Conservation (phyloP, 1,140 invertebrate genomes). For the Ips nitidus region DNA sequence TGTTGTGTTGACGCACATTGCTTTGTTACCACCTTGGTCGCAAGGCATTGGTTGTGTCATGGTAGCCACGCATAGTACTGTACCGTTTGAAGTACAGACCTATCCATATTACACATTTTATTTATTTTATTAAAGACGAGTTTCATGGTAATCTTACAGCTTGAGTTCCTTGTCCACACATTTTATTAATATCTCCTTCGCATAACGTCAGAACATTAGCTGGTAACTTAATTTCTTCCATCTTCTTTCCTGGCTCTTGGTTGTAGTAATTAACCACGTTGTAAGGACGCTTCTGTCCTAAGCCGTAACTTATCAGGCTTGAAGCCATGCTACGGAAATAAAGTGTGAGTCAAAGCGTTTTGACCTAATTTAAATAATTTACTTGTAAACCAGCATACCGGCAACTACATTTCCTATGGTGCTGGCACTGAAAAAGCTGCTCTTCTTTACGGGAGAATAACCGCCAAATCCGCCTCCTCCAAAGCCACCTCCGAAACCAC, state of each 20-base stretch:
- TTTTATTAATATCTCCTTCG: constrained; percentile 38
- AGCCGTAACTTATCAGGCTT: constrained; percentile 32
- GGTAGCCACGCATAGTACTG: constrained; percentile 38
- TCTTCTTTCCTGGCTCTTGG: constrained; percentile 31
- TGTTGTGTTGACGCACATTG: constrained; percentile 41
- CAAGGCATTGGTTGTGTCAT: constrained; percentile 36
- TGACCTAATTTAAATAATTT: constrained; percentile 8
- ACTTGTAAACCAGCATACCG: constrained; percentile 41
- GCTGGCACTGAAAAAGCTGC: constrained; percentile 41
- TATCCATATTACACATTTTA: background rate
- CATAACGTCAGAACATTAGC: constrained; percentile 41
- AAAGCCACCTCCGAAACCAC: constrained; percentile 17
- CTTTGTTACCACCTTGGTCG: constrained; percentile 31
- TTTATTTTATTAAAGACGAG: background rate
- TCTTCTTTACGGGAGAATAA: constrained; percentile 28
- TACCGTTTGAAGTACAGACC: constrained; percentile 40
- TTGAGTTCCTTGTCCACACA: constrained; percentile 38
- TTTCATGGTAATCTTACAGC: constrained; percentile 13
- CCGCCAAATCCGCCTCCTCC: constrained; percentile 32
- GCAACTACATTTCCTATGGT: constrained; percentile 40
- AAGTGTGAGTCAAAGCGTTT: background rate
- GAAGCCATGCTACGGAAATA: constrained; percentile 34
- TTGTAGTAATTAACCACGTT: constrained; percentile 44
- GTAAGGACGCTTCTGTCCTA: constrained; percentile 33
- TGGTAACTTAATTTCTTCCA: constrained; percentile 40